These are phyloP conservation scores for Ophion ellenae DNA, from an alignment of 2,888 invertebrate species.

Conservation along the genomic window DNA sequence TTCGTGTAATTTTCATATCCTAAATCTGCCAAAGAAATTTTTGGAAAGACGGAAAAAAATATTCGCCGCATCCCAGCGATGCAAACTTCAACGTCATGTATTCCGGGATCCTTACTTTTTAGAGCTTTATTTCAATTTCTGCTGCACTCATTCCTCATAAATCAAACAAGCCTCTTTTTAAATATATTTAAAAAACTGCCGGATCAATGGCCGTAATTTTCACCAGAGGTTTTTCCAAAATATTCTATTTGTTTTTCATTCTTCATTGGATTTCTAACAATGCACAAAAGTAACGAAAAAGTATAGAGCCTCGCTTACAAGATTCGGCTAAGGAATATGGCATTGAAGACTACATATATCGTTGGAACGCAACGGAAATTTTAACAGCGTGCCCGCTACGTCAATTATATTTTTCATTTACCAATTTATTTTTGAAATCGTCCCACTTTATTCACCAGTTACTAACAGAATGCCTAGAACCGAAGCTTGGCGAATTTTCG, in stretches of 20 bases:
- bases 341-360: neutral
- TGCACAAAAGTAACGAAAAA: neutral
- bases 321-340: too few species aligned
- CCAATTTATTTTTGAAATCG: neutral
- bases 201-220: neutral
- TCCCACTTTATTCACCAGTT: neutral
- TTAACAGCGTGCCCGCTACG: neutral
- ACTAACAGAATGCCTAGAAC: too few species aligned
- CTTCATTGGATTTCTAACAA: neutral
- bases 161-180: neutral
- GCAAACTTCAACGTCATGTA: too few species aligned
- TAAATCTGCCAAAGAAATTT: too few species aligned
- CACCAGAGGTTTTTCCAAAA: neutral
- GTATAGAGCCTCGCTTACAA: too few species aligned
- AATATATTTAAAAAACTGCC: neutral
- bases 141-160: too few species aligned
- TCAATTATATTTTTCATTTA: neutral
- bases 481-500: too few species aligned
- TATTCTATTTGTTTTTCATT: neutral
- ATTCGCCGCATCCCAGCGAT: too few species aligned
- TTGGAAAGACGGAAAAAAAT: too few species aligned
- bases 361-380: neutral
- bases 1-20: too few species aligned
- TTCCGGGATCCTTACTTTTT: too few species aligned
- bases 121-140: too few species aligned